Conservation (phyloP, 2,113 vertebrate genomes). For the Phainopepla nitens region DNA sequence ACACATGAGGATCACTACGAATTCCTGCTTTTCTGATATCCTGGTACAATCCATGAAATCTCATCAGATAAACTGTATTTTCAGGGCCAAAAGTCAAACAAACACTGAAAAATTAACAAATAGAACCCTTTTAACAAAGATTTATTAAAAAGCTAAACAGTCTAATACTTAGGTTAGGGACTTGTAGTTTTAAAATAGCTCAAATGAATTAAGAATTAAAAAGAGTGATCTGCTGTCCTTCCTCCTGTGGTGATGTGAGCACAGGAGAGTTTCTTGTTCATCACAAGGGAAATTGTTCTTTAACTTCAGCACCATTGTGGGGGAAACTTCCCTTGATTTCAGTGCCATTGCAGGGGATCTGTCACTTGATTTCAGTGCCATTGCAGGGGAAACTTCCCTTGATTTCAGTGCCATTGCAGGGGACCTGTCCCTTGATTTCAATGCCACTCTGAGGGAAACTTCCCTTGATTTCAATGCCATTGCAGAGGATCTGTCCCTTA, state of each 20-base stretch:
- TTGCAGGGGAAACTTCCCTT: rapidly evolving
- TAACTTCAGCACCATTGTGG: rapidly evolving
- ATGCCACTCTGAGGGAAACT: background rate
- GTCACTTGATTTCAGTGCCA: background rate
- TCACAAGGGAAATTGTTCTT: background rate
- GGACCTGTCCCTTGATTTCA: background rate
- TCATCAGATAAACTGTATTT: background rate
- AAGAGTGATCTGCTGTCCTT: background rate
- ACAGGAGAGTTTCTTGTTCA: background rate
- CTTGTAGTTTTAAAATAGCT: background rate
- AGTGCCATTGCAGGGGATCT: too few species aligned
- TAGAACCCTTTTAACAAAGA: background rate
- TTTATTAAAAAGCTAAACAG: background rate
- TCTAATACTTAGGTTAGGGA: background rate
- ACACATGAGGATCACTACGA: rapidly evolving
- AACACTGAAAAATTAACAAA: background rate
- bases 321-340: background rate
- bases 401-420: rapidly evolving
- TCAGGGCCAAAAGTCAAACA: background rate
- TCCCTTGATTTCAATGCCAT: background rate
- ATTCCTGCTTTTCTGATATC: background rate
- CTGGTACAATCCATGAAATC: background rate
- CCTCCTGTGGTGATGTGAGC: background rate
- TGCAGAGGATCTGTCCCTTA: background rate
- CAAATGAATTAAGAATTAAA: background rate